Evolutionary conservation across 2,797 vertebrate genomes (phyloP).

Genomic region (Champsocephalus esox): DNA sequence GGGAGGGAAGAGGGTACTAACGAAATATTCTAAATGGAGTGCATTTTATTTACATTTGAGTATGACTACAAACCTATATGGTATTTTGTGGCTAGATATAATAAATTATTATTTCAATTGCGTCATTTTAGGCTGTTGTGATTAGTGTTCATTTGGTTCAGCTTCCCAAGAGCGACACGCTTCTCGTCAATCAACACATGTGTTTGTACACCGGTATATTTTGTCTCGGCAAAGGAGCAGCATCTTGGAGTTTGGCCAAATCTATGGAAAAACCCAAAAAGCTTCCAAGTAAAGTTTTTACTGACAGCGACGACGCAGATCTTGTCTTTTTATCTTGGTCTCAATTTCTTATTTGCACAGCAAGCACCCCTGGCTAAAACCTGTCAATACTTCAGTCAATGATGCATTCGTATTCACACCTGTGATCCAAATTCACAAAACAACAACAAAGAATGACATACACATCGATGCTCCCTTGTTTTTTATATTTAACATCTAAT

Average conservation of each 20-base stretch:
- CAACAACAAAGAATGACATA: not conserved
- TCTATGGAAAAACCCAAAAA: too few species aligned
- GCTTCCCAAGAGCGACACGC: not conserved
- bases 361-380: not conserved
- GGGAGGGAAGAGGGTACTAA: not conserved
- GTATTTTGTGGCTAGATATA: not conserved
- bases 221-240: too few species aligned
- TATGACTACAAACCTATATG: not conserved
- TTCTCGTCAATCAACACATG: not conserved
- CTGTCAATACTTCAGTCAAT: not conserved
- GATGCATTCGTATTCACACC: not conserved
- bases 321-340: too few species aligned
- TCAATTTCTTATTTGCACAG: too few species aligned
- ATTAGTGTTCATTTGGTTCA: not conserved
- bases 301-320: too few species aligned
- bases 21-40: constrained; percentile 29
- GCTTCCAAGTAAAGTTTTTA: too few species aligned
- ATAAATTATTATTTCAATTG: not conserved
- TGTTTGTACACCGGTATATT: not conserved
- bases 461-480: not conserved
- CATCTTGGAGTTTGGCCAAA: too few species aligned
- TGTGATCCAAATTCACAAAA: not conserved
- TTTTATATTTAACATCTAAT: not conserved
- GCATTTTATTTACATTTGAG: constrained; percentile 12
- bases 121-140: not conserved